Evolutionary conservation across 2,113 vertebrate species (phyloP), one percentile per base, ranked within the genome.

Genomic region (Xiphophorus hellerii): DNA sequence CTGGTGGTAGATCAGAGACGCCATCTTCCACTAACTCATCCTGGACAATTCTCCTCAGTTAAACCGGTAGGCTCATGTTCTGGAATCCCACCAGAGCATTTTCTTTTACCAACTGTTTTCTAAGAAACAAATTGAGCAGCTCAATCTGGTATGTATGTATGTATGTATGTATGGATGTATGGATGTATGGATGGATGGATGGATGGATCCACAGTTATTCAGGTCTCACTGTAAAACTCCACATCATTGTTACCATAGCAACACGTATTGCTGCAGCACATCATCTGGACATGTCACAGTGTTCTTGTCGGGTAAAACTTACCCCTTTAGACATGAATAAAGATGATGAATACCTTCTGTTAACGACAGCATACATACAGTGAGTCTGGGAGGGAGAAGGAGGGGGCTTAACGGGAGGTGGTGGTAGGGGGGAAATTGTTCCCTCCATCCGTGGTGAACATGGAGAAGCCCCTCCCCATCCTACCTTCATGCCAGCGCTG

Each of bases 401-500:
- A 37, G 35, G 33, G 31, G 33, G 33, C 33, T 35, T 35, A 1
- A 35, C 9, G 8, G 33, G 33, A 33, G 33, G 7, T 8, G 33
- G 33, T 9, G 33, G 10, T 37, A 10, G 35, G 35, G 35, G 33
- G 11, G 15, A 20, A 10, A 5, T n/a, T 58, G 20, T 61, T 64
- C 27, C 10, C 11, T 75, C n/a, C 48, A 39, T 15, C 61, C 35
- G 0, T 33, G 54, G 66, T 80, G 66, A n/a, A 58, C 1, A 2
- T 1, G 35, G 11, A 42, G 39, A 39, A 73, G 15, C 17, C 5
- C 13, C 60, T 39, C n/a, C 54, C 25, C 13, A 10, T 31, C 30
- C 44, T 33, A 12, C 31, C 31, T 60, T 73, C 67, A 69, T 51
- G 65, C 62, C 70, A 71, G 77, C 77, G 69, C 61, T 31, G 67